Evolutionary conservation across 2,797 vertebrate species (phyloP), one percentile per base, ranked within the genome.

Genomic region (Sciurus vulgaris): DNA sequence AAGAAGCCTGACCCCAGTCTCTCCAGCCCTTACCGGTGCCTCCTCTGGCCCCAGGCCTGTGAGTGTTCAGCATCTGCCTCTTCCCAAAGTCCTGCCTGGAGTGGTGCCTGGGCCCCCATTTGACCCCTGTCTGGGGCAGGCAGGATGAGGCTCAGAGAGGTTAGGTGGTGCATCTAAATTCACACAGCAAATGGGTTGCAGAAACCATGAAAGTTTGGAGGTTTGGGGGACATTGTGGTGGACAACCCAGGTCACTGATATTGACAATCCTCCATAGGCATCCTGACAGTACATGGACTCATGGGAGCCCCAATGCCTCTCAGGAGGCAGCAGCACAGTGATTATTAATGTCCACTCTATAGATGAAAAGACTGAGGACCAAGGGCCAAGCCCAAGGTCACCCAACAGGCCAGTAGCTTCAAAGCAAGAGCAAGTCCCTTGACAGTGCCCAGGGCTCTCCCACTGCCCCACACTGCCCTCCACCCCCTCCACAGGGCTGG

Each of bases 101-200:
- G 1, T 13, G 30, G n/a, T 6, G 26, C n/a, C 69, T 12, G 67
- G 26, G 15, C 10, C 26, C 30, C 28, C 10, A 59, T 79, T 44
- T 9, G 13, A 4, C 7, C 20, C 24, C 2, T 5, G 30, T 65
- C 38, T 7, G 2, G 63, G 35, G 67, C 0, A 2, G 56, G 20
- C 51, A 10, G 47, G 3, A 12, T 28, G 33, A 59, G 65, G 41
- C 56, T 73, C 51, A 20, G 22, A 33, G 35, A 51, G 74, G 13
- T 38, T 41, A 73, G 18, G 78, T 54, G 38, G 33, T 20, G 2
- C 56, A 20, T 9, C 30, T 5, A 28, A 72, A 22, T 59, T 84
- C 72, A 28, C 24, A 24, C 70, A 87, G 83, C 70, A 30, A 33
- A n/a, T 63, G 54, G 59, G 18, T 5, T 47, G 49, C 13, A 33